These are phyloP conservation scores for Mohoua ochrocephala DNA, from an alignment of 2,113 vertebrate genomes.

Conservation along the genomic window DNA sequence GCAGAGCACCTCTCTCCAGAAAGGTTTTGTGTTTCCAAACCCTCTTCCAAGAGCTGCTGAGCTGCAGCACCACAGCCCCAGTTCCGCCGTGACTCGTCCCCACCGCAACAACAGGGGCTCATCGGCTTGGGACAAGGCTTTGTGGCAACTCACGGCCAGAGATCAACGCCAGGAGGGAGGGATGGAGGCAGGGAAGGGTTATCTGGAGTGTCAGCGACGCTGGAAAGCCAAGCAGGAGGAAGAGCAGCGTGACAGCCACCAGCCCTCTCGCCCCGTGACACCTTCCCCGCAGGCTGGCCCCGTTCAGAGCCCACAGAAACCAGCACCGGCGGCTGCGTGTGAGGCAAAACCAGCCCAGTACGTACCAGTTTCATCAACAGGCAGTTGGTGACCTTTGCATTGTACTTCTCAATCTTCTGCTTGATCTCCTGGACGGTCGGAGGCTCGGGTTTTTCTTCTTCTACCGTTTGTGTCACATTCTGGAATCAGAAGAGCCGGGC, in stretches of 20 bases:
- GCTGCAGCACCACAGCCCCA: background rate
- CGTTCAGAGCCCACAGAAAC: background rate
- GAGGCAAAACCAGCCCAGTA: fast-evolving
- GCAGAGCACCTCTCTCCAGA: background rate
- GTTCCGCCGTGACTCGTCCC: background rate
- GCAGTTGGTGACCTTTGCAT: constrained; percentile 83
- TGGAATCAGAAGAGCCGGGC: constrained; percentile 38
- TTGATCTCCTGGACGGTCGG: constrained; percentile 81
- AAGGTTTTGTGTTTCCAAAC: background rate
- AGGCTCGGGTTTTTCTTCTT: constrained; percentile 66
- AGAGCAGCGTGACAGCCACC: background rate
- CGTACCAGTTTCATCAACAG: constrained; percentile 90
- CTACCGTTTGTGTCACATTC: constrained; percentile 71
- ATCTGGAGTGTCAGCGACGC: background rate
- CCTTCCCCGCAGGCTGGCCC: background rate
- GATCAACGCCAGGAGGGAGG: background rate
- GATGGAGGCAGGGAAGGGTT: background rate
- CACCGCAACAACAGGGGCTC: background rate
- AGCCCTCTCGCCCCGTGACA: background rate
- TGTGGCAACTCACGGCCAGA: background rate
- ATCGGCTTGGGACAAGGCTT: background rate
- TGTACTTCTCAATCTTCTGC: constrained; percentile 86
- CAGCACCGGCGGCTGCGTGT: fast-evolving
- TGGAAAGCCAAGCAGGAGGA: background rate
- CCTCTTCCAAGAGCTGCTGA: background rate